Conservation (phyloP, 2,888 invertebrate species). For the Dolichopus griseipennis region DNA sequence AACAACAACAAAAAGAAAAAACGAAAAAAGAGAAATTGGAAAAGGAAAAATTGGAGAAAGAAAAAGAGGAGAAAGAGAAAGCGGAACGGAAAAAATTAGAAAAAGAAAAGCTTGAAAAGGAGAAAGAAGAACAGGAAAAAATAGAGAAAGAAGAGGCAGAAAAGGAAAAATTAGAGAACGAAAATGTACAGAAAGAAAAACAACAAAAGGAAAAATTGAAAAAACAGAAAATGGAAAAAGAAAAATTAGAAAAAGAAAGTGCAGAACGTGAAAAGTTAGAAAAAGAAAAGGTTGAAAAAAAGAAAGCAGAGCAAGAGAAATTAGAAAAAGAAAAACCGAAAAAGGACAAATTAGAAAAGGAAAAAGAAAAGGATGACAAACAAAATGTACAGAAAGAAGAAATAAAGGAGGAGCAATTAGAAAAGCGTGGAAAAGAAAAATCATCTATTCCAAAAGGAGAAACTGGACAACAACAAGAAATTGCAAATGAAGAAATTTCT, state of each 20-base stretch:
- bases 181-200: background rate
- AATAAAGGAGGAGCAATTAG: no score
- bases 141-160: conserved; percentile 19
- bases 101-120: conserved; percentile 9
- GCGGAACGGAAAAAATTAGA: background rate
- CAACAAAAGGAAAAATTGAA: background rate
- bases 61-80: background rate
- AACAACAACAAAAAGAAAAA: no score
- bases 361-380: conserved; percentile 18
- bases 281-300: background rate
- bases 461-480: conserved; percentile 10
- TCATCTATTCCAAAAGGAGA: conserved; percentile 23
- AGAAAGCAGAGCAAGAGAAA: background rate
- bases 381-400: conserved; percentile 9
- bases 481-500: background rate
- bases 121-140: conserved; percentile 2
- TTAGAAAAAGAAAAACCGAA: background rate
- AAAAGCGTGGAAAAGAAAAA: conserved; percentile 7
- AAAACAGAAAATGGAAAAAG: no score
- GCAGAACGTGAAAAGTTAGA: conserved; percentile 13
- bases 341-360: conserved; percentile 12
- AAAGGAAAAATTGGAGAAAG: background rate
- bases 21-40: conserved; percentile 12
- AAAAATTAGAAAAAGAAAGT: no score
- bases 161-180: conserved; percentile 7